Base-by-base conservation (phyloP, 2,113 vertebrate species). In the Fukomys damarensis region DNA sequence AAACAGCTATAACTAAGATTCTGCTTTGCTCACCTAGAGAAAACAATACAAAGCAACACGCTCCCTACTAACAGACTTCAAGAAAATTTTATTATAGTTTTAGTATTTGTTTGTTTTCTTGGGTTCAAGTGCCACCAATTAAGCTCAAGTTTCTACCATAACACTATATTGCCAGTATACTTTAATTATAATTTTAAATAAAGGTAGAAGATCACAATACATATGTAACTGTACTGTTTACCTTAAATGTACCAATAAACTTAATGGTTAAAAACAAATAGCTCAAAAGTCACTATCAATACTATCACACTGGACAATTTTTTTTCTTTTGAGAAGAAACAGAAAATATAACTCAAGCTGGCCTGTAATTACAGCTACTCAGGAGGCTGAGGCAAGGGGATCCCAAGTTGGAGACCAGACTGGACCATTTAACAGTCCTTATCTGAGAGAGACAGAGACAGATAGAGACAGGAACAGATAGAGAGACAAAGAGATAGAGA, bases 181-280 rank as follows among this genome's bases (percentile, higher is more conserved):
- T 83, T 92, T 89, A 84, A 74, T 59, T 65, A 65, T 10, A 91
- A 94, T 66, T 89, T 70, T 68, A 56, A 82, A n/a, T n/a, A n/a
- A n/a, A n/a, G n/a, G n/a, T n/a, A n/a, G n/a, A n/a, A n/a, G n/a
- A n/a, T n/a, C n/a, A n/a, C n/a, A n/a, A n/a, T n/a, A n/a, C n/a
- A n/a, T n/a, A n/a, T n/a, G n/a, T n/a, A n/a, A n/a, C n/a, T n/a
- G n/a, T n/a, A n/a, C n/a, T n/a, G n/a, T n/a, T n/a, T n/a, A n/a
- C n/a, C n/a, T n/a, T n/a, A n/a, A n/a, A n/a, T n/a, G n/a, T n/a
- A n/a, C n/a, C n/a, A n/a, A n/a, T n/a, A n/a, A n/a, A n/a, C n/a
- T n/a, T n/a, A n/a, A n/a, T n/a, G n/a, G n/a, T n/a, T n/a, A n/a
- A n/a, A n/a, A n/a, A n/a, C n/a, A n/a, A n/a, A n/a, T n/a, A 86